Evolutionary conservation across 1,140 invertebrate genomes (phyloP).

Genomic region (Tetramorium parvispinum): DNA sequence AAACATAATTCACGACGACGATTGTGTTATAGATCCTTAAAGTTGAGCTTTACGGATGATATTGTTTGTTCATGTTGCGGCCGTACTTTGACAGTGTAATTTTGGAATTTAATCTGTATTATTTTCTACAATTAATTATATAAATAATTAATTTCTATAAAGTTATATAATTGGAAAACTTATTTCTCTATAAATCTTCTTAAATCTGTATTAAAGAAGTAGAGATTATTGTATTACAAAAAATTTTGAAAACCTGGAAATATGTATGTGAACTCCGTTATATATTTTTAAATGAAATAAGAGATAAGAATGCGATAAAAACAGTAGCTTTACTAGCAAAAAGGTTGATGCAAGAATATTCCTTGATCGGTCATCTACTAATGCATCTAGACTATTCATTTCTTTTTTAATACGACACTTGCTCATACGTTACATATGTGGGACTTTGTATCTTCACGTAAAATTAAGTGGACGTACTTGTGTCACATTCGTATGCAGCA

Average conservation of each 20-base stretch:
- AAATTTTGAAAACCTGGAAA: not conserved
- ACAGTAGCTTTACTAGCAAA: not conserved
- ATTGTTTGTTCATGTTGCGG: constrained; percentile 1
- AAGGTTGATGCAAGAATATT: not conserved
- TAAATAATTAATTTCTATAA: not conserved
- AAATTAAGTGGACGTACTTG: not conserved
- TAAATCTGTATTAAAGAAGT: not conserved
- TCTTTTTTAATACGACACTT: not conserved
- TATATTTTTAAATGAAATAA: constrained; percentile 13
- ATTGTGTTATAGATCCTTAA: constrained; percentile 11
- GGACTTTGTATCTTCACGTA: not conserved
- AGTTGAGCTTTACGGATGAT: not conserved
- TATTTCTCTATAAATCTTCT: not conserved
- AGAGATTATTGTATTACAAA: not conserved
- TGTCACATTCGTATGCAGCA: not conserved
- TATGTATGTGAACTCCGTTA: too few species aligned
- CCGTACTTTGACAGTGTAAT: not conserved
- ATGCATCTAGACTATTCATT: not conserved
- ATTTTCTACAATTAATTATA: too few species aligned
- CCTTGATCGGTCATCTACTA: not conserved
- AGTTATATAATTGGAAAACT: not conserved
- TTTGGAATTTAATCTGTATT: not conserved
- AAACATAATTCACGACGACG: not conserved
- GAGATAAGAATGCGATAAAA: not conserved
- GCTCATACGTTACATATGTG: not conserved